phyloP scores from a whole-genome alignment of 2,888 invertebrate species.

The Pollenia angustigena region DNA sequence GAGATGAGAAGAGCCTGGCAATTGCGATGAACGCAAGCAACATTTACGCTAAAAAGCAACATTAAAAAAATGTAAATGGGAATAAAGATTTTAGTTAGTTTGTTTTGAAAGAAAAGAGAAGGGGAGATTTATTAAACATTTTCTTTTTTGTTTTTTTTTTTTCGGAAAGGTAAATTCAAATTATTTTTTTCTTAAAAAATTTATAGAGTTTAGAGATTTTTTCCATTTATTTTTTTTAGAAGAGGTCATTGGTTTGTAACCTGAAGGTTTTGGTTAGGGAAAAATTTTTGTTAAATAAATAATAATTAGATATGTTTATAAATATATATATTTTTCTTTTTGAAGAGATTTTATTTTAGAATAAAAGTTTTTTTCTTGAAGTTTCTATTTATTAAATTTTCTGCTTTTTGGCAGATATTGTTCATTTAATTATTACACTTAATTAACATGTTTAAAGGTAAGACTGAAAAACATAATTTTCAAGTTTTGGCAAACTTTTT shows the following conservation, averaged over 20 bases:
- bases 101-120: not conserved
- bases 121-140: constrained; percentile 6
- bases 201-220: not conserved
- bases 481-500: constrained; percentile 1
- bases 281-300: constrained; percentile 25
- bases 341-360: not conserved
- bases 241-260: constrained; percentile 59
- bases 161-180: constrained; percentile 3
- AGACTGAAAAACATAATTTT: not conserved
- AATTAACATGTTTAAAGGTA: constrained; percentile 57
- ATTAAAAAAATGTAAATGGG: constrained; percentile 33
- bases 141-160: constrained; percentile 9
- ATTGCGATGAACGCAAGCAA: constrained; percentile 34
- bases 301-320: constrained; percentile 39
- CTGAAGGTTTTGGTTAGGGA: not conserved
- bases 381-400: constrained; percentile 43
- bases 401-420: constrained; percentile 32
- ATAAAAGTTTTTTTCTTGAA: not conserved
- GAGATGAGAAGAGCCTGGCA: constrained; percentile 7
- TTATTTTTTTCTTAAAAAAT: not conserved
- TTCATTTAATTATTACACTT: constrained; percentile 63
- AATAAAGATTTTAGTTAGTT: constrained; percentile 5
- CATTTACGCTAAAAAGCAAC: constrained; percentile 1
- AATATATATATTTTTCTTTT: not conserved
- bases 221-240: not conserved